Evolutionary conservation across 2,888 invertebrate genomes (phyloP).

Genomic region (Gymnosoma rotundatum): DNA sequence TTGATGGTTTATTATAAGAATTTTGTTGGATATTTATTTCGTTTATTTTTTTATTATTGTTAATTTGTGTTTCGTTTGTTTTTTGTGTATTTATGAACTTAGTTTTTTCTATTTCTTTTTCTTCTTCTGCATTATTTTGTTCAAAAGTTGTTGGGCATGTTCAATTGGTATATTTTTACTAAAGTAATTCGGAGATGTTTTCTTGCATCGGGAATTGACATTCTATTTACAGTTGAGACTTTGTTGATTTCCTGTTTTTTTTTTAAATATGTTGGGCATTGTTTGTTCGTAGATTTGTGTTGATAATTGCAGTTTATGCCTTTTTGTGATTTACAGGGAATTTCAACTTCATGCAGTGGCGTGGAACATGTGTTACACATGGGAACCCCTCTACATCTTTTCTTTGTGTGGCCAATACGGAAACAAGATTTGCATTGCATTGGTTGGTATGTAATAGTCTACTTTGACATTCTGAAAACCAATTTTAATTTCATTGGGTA

Average conservation of each 20-base stretch:
- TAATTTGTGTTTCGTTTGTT: too few species aligned
- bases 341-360: neutral
- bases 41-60: neutral
- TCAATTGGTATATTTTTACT: neutral
- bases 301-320: neutral
- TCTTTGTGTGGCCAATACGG: neutral
- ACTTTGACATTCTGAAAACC: conserved; percentile 44
- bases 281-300: neutral
- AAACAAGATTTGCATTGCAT: conserved; percentile 29
- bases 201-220: neutral
- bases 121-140: neutral
- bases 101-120: neutral
- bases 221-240: neutral
- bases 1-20: neutral
- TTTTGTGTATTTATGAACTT: too few species aligned
- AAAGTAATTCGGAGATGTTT: neutral
- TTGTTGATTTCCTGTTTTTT: neutral
- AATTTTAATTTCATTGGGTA: conserved; percentile 36
- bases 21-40: neutral
- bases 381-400: too few species aligned
- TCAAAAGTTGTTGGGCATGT: neutral
- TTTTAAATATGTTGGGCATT: conserved; percentile 18
- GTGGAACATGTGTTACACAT: neutral
- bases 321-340: neutral
- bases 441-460: conserved; percentile 58